A percentile compares a stretch with the other conserved stretches of the same genome.
Conservation (phyloP, 2,797 vertebrate species). For the Gadopsis marmoratus region DNA sequence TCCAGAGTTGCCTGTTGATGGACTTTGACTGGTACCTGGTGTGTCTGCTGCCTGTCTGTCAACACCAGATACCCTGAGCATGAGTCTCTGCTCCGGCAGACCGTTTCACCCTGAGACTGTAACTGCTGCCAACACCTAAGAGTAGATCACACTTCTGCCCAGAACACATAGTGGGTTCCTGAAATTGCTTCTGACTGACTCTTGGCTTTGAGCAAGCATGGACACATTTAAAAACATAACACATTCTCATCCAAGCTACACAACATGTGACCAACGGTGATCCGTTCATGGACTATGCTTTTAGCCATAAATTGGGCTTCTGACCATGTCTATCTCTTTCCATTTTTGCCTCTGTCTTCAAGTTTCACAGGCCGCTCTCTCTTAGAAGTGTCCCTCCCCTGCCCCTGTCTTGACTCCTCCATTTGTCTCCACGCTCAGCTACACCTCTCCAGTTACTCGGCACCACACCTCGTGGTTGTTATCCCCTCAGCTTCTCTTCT, state of each 20-base stretch:
- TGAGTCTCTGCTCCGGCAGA: slow-evolving; percentile 62
- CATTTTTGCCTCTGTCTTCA: slow-evolving; percentile 64
- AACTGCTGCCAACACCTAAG: slow-evolving; percentile 69
- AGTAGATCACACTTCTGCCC: slow-evolving; percentile 64
- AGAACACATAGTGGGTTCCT: slow-evolving; percentile 53
- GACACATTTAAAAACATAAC: slow-evolving; percentile 67
- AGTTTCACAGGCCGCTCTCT: slow-evolving; percentile 82
- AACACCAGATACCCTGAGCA: slow-evolving; percentile 75
- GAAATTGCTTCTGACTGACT: slow-evolving; percentile 66
- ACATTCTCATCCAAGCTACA: slow-evolving; percentile 58
- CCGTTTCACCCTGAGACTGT: slow-evolving; percentile 50
- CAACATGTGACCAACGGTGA: slow-evolving; percentile 72
- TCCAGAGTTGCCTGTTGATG: slow-evolving; percentile 71
- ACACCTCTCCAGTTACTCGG: slow-evolving; percentile 89
- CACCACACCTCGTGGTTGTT: slow-evolving; percentile 90
- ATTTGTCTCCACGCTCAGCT: slow-evolving; percentile 84
- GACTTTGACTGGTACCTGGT: slow-evolving; percentile 78
- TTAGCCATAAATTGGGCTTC: slow-evolving; percentile 44
- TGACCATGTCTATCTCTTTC: slow-evolving; percentile 62
- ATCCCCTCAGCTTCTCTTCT: slow-evolving; percentile 84
- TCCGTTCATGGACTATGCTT: slow-evolving; percentile 68
- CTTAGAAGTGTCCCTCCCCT: slow-evolving; percentile 78
- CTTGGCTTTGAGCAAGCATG: slow-evolving; percentile 56
- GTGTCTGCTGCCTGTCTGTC: slow-evolving; percentile 80
- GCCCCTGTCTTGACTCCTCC: slow-evolving; percentile 66